These are phyloP conservation scores for Sinotaia quadrata DNA, from an alignment of 2,888 invertebrate genomes.

Conservation along the genomic window DNA sequence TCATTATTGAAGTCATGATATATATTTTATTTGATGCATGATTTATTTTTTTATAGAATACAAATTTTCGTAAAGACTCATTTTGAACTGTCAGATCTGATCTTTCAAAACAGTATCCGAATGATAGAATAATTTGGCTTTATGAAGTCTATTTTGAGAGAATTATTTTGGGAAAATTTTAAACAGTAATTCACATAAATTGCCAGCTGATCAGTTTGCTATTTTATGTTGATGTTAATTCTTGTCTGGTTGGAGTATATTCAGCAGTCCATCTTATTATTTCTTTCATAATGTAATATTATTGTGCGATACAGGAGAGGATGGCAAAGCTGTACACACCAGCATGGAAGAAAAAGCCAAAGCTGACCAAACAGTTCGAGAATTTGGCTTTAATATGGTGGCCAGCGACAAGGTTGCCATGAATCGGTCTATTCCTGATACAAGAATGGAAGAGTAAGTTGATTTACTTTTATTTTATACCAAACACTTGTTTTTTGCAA, in stretches of 20 bases:
- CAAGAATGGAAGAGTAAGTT: constrained; percentile 84
- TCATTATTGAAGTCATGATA: no score
- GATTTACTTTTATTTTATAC: background rate
- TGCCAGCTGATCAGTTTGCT: no score
- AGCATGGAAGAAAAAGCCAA: constrained; percentile 85
- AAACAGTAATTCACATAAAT: no score
- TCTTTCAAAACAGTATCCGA: no score
- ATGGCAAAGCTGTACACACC: constrained; percentile 83
- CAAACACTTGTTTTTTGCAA: background rate
- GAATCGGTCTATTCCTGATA: constrained; percentile 90
- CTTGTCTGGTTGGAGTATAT: background rate
- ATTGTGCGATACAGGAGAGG: constrained; percentile 75
- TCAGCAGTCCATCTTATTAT: background rate
- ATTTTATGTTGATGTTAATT: background rate
- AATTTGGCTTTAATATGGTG: constrained; percentile 98
- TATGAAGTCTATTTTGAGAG: no score
- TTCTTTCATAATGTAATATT: background rate
- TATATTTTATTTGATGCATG: no score
- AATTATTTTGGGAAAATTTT: no score
- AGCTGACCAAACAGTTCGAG: constrained; percentile 89
- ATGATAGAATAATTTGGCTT: no score
- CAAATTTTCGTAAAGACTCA: no score
- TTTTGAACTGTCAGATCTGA: no score
- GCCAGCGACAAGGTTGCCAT: constrained; percentile 95
- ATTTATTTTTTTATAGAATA: no score